phyloP scores from a whole-genome alignment of 2,113 vertebrate species.

The Aphyosemion australe region DNA sequence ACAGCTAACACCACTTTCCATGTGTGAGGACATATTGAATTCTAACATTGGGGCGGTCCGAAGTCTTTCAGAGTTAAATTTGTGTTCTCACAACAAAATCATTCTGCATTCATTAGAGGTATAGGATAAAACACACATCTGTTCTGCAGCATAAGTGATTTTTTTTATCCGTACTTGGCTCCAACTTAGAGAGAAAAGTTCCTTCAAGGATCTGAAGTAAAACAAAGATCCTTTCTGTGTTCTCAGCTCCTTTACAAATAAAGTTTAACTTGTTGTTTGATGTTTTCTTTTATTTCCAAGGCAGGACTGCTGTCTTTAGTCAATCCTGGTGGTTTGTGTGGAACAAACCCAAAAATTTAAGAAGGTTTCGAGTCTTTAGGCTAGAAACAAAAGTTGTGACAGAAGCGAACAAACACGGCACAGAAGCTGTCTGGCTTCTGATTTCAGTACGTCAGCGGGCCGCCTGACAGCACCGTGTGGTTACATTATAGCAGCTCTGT shows the following conservation, averaged over 20 bases:
- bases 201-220: neutral
- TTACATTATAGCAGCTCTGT: neutral
- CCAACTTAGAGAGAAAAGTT: conserved; percentile 1
- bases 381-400: neutral
- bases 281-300: neutral
- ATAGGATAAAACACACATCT: no score
- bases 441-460: neutral
- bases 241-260: neutral
- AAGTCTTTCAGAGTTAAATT: no score
- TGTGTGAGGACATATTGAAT: no score
- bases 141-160: neutral
- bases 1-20: no score
- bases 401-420: neutral
- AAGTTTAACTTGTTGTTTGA: neutral
- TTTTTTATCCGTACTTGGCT: neutral
- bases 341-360: neutral
- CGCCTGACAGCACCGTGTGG: neutral
- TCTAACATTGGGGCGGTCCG: no score
- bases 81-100: no score
- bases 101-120: no score
- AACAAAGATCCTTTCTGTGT: neutral
- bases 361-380: neutral
- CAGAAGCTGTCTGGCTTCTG: conserved; percentile 1
- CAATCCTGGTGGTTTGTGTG: neutral
- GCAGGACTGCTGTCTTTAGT: no score